phyloP scores from a whole-genome alignment of 64 coral and sea anemone genomes.

The Actinia tenebrosa region DNA sequence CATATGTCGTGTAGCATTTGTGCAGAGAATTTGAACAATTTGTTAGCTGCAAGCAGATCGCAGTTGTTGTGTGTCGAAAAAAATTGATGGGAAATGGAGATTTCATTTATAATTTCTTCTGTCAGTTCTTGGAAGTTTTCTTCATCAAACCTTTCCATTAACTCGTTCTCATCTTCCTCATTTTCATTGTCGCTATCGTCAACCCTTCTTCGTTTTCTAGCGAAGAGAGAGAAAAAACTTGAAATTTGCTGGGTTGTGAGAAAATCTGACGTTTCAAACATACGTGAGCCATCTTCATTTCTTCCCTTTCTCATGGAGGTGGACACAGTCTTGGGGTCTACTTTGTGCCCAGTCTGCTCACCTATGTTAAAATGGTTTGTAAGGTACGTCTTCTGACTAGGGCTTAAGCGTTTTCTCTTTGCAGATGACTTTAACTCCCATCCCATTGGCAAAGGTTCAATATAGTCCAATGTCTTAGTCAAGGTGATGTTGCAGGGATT shows the following conservation, averaged over 20 bases:
- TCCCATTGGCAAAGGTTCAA: slow-evolving; percentile 3
- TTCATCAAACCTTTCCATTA: not conserved
- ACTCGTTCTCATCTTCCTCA: slow-evolving; percentile 2
- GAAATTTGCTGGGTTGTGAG: slow-evolving; percentile 22
- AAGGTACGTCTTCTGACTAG: slow-evolving; percentile 42
- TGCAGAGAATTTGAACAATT: not conserved
- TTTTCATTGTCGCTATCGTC: not conserved
- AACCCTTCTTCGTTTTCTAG: slow-evolving; percentile 12
- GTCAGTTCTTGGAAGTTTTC: not conserved
- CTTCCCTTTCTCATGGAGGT: slow-evolving; percentile 12
- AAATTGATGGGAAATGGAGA: not conserved
- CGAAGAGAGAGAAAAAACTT: slow-evolving; percentile 31
- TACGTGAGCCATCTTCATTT: no score
- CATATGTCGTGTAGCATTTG: not conserved
- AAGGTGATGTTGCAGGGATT: not conserved
- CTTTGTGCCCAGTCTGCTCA: slow-evolving; percentile 39
- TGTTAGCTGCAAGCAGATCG: not conserved
- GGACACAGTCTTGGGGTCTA: slow-evolving; percentile 43
- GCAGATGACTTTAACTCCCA: no score
- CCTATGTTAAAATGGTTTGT: slow-evolving; percentile 36
- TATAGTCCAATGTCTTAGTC: not conserved
- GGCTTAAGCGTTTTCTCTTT: no score
- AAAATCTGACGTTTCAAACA: slow-evolving; percentile 27
- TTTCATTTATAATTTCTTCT: no score
- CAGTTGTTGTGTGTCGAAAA: slow-evolving; percentile 15